These are phyloP conservation scores for Stichodactyla helianthus DNA, from an alignment of 64 coral and sea anemone species.

Conservation along the genomic window DNA sequence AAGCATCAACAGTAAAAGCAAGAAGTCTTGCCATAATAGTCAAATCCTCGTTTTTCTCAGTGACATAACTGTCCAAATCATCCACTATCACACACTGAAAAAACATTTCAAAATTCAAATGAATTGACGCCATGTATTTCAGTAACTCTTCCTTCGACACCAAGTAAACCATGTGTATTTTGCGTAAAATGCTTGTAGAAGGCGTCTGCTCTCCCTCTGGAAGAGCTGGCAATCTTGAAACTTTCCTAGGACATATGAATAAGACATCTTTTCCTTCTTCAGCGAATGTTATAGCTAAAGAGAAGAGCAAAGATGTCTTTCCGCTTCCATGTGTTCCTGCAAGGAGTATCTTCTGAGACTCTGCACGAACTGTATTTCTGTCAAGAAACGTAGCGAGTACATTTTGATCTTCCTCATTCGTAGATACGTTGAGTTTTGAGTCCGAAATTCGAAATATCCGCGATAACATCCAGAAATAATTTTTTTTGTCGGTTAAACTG, in stretches of 20 bases:
- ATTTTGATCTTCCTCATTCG: background rate
- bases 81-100: constrained; percentile 62
- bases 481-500: background rate
- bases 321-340: constrained; percentile 45
- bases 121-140: constrained; percentile 71
- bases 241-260: constrained; percentile 55
- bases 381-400: constrained; percentile 24
- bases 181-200: constrained; percentile 34
- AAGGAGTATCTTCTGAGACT: constrained; percentile 27
- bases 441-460: constrained; percentile 28
- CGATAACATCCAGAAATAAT: constrained; percentile 20
- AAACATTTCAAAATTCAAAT: constrained; percentile 26
- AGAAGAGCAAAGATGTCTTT: constrained; percentile 73
- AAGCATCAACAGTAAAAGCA: constrained; percentile 77
- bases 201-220: constrained; percentile 45
- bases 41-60: constrained; percentile 58
- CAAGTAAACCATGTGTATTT: constrained; percentile 71
- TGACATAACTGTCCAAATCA: constrained; percentile 40
- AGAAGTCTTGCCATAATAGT: constrained; percentile 53
- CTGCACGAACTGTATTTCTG: background rate
- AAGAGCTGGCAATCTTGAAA: constrained; percentile 51
- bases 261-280: constrained; percentile 80
- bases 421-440: background rate
- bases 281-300: constrained; percentile 66
- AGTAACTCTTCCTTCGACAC: constrained; percentile 54